These are phyloP conservation scores for Dolichopus griseipennis DNA, from an alignment of 2,888 invertebrate species.

Conservation along the genomic window DNA sequence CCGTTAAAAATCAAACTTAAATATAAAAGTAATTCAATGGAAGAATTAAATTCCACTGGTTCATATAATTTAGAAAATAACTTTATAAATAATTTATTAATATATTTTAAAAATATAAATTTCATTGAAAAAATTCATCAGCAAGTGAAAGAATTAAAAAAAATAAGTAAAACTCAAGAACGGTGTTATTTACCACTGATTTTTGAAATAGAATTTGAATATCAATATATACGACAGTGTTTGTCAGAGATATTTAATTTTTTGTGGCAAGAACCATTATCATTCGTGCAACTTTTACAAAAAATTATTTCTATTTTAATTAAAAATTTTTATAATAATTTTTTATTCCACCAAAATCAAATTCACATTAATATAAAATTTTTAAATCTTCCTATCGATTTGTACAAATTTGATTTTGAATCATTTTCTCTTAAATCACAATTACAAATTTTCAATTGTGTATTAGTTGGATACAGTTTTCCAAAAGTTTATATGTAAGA, in stretches of 20 bases:
- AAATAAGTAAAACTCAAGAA: slow-evolving; percentile 11
- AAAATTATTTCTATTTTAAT: not conserved
- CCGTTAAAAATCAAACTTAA: too few species aligned
- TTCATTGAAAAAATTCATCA: slow-evolving; percentile 10
- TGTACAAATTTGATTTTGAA: not conserved
- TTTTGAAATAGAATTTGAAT: slow-evolving; percentile 11
- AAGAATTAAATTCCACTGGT: not conserved
- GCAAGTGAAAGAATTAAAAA: not conserved
- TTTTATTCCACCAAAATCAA: slow-evolving; percentile 13
- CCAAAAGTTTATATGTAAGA: slow-evolving; percentile 32
- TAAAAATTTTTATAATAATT: not conserved
- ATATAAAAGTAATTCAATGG: not conserved
- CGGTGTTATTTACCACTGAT: slow-evolving; percentile 12
- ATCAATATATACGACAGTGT: slow-evolving; percentile 10
- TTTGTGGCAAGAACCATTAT: slow-evolving; percentile 13
- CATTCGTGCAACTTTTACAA: slow-evolving; percentile 8
- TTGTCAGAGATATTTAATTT: slow-evolving; percentile 12
- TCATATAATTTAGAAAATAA: not conserved
- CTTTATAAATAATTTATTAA: slow-evolving; percentile 11
- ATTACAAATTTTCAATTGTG: slow-evolving; percentile 30
- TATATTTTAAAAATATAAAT: slow-evolving; percentile 10
- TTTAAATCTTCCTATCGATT: not conserved
- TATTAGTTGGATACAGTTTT: slow-evolving; percentile 32
- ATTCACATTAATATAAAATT: slow-evolving; percentile 17
- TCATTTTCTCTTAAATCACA: slow-evolving; percentile 24